A percentile compares a stretch with the other conserved stretches of the same genome.
phyloP scores from a whole-genome alignment of 2,113 vertebrate species.

The Platycercus adscitus region DNA sequence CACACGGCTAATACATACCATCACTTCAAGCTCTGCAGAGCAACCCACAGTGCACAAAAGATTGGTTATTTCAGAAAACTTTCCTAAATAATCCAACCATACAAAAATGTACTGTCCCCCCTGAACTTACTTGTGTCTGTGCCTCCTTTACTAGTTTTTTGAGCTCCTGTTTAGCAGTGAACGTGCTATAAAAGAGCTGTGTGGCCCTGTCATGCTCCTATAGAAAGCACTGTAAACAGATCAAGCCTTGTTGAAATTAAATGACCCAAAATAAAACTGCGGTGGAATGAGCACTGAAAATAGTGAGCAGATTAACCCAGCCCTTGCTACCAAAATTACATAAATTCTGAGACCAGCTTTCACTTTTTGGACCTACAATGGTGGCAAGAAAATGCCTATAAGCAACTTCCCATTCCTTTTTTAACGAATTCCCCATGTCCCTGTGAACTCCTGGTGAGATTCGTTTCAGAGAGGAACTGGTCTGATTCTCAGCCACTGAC shows the following conservation, averaged over 20 bases:
- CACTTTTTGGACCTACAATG: not conserved
- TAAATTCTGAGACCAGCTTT: not conserved
- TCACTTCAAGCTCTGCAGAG: not conserved
- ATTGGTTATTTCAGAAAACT: slow-evolving; percentile 32
- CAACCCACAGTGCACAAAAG: slow-evolving; percentile 1
- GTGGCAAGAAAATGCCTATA: not conserved
- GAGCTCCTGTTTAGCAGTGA: slow-evolving; percentile 16
- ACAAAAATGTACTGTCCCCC: slow-evolving; percentile 34
- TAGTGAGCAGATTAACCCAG: slow-evolving; percentile 2
- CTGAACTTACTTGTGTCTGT: not conserved
- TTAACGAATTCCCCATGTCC: not conserved
- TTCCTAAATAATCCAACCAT: slow-evolving; percentile 13
- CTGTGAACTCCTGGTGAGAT: not conserved
- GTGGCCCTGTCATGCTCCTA: not conserved
- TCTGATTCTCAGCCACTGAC: not conserved
- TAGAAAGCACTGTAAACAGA: slow-evolving; percentile 40
- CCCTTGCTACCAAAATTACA: slow-evolving; percentile 1
- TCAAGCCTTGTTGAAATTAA: slow-evolving; percentile 63
- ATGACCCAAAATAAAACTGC: slow-evolving; percentile 63
- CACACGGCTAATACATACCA: not conserved
- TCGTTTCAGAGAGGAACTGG: not conserved
- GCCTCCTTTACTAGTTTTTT: slow-evolving; percentile 20
- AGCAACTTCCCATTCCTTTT: not conserved
- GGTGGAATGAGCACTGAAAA: slow-evolving; percentile 45
- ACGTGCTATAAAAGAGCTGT: not conserved